Conservation (phyloP, 2,888 invertebrate species). For the Limnephilus rhombicus region DNA sequence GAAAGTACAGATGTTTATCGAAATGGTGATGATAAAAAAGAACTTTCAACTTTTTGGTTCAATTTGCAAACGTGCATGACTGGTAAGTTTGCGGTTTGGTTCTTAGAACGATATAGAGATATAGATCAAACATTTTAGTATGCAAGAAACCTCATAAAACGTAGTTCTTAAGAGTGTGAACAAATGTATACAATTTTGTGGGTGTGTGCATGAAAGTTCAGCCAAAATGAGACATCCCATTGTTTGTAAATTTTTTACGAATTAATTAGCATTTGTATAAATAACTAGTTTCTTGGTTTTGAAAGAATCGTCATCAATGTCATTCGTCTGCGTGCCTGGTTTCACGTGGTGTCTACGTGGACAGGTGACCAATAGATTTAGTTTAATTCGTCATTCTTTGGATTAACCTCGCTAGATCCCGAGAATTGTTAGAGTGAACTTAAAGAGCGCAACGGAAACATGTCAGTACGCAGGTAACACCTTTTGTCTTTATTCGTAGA, state of each 20-base stretch:
- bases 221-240: conserved; percentile 3
- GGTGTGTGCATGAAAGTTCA: not conserved
- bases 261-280: not conserved
- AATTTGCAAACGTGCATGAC: not conserved
- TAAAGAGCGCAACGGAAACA: not conserved
- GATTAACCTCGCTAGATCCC: not conserved
- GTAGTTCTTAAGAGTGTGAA: not conserved
- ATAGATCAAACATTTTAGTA: conserved; percentile 6
- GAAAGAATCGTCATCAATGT: not conserved
- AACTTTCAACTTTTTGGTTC: not conserved
- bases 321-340: not conserved
- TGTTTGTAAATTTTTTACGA: not conserved
- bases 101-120: conserved; percentile 17
- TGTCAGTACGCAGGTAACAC: not conserved
- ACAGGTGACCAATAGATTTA: not conserved
- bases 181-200: not conserved
- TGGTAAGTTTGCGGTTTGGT: conserved; percentile 1
- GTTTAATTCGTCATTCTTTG: not conserved
- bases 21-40: not conserved
- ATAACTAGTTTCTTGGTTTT: not conserved
- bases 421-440: not conserved
- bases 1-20: conserved; percentile 25
- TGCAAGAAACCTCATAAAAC: conserved; percentile 8
- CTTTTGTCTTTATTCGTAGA: not conserved
- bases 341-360: conserved; percentile 10